These are phyloP conservation scores for Mus spicilegus DNA, from an alignment of 2,113 vertebrate species.

Conservation along the genomic window DNA sequence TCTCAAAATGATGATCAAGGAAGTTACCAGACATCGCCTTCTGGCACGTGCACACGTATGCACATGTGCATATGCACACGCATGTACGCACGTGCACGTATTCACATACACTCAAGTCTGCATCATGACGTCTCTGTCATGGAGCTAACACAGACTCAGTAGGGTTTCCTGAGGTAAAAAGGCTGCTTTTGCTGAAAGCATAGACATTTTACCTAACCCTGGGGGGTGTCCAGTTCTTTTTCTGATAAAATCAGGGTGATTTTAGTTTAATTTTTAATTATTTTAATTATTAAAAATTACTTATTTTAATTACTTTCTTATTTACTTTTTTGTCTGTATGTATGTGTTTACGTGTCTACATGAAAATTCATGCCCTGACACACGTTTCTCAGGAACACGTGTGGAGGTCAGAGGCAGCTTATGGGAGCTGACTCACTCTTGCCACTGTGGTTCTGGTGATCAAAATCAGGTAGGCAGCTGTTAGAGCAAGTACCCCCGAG, in stretches of 20 bases:
- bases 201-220: constrained; percentile 19
- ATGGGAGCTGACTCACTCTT: neutral
- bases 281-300: too few relatives aligned
- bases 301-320: neutral
- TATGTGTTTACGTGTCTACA: neutral
- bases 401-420: neutral
- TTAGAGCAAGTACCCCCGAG: neutral
- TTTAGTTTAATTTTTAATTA: neutral
- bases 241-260: neutral
- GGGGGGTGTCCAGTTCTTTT: neutral
- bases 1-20: neutral
- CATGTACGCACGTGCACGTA: neutral
- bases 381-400: neutral
- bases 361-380: neutral
- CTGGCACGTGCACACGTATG: neutral
- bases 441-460: too few relatives aligned
- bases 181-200: constrained; percentile 31
- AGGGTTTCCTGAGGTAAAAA: neutral
- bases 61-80: rapidly evolving
- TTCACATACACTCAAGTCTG: neutral
- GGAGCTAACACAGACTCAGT: neutral
- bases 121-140: neutral
- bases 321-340: neutral
- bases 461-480: neutral
- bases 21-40: neutral